Evolutionary conservation across 2,888 invertebrate species (phyloP), one percentile per base, ranked within the genome.

Genomic region (Phrixothrix hirtus): DNA sequence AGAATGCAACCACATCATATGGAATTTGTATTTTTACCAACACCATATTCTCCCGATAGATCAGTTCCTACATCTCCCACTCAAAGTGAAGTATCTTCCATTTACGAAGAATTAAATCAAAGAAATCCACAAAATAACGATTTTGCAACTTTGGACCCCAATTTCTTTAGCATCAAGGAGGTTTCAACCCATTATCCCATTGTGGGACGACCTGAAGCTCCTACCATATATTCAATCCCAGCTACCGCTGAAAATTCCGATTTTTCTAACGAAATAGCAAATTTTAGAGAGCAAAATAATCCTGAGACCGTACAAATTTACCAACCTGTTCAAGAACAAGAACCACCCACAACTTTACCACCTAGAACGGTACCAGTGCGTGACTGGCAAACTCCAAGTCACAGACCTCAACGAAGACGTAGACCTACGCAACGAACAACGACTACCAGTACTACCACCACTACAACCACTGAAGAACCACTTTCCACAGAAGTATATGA

Each of bases 111-210:
- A 62, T 59, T 76, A 31, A 71, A 65, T 35, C 55, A 64, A 29
- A 63, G 69, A 41, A 64, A 64, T 29, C 58, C 54, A 12, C 68
- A 68, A 57, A 68, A 66, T 41, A 60, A 60, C 17, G 60, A 64
- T 6, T 64, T 62, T 35, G 53, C 61, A 10, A 55, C 36, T 15
- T 48, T 57, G 9, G 35, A 47, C 63, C 37, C 62, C 53, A 25
- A 65, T 45, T 70, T 62, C 47, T 76, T 71, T 51, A 72, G 70
- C 54, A 64, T 75, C 14, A 75, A 75, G 57, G 76, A 76, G 54
- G 75, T 76, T 10, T 76, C 76, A 1, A 76, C 76, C 0, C 76
- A 76, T 65, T 76, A 70, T 56, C 76, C 76, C 3, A 70, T 76
- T 44, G 55, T 75, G 10, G 72, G 70, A 15, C 63, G 55, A 46